Percentiles rank a stretch among this genome's conserved stretches.
Conservation (phyloP, 2,797 vertebrate genomes). For the Merluccius polli region DNA sequence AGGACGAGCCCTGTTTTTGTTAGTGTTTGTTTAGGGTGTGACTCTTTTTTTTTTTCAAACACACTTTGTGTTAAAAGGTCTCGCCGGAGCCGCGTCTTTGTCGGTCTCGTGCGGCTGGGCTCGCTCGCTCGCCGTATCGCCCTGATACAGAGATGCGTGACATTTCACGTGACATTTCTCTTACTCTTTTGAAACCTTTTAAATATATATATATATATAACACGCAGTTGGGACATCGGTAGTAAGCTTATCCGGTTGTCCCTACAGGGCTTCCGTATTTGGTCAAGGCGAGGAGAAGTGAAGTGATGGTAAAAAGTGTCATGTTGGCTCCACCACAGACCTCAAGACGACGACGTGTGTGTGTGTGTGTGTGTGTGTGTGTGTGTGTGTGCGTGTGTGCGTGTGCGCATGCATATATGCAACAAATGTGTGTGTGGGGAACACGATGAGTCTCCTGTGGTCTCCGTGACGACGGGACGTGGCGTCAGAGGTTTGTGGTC, state of each 20-base stretch:
- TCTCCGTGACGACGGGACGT: conserved; percentile 53
- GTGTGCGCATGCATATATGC: neutral
- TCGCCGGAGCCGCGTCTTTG: neutral
- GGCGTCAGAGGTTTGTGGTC: conserved; percentile 69
- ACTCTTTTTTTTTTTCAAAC: neutral
- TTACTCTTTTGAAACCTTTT: neutral
- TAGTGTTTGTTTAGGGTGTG: neutral
- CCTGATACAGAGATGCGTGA: neutral
- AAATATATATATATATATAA: too few species aligned
- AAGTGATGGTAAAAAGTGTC: conserved; percentile 38
- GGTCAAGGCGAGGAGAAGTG: conserved; percentile 34
- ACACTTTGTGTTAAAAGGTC: neutral
- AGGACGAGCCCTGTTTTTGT: neutral
- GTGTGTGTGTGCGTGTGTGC: conserved; percentile 13
- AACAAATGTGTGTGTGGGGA: conserved; percentile 13
- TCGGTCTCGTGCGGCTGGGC: too few species aligned
- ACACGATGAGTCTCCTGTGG: conserved; percentile 52
- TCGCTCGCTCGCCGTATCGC: neutral
- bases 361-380: conserved; percentile 8
- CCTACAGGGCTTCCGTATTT: neutral
- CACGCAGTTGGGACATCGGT: too few species aligned
- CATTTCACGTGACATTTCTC: neutral
- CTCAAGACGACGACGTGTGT: neutral
- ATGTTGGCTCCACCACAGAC: conserved; percentile 1
- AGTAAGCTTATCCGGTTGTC: conserved; percentile 16